Evolutionary conservation across 2,888 invertebrate species (phyloP), one percentile per base, ranked within the genome.

Genomic region (Vanessa cardui): DNA sequence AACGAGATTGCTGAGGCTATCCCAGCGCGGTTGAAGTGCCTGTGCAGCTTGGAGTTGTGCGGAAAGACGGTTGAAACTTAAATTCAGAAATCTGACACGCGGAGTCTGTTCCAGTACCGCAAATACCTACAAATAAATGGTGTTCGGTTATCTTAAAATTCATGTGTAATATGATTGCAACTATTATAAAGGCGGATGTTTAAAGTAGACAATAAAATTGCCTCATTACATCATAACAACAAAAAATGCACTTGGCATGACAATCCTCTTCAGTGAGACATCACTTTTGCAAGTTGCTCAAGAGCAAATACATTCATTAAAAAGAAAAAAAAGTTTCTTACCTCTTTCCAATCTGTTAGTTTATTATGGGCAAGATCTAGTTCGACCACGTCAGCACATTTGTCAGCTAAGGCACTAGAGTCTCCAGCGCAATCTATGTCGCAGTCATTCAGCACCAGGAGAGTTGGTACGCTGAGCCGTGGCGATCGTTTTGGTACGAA

Each of bases 281-380:
- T 6, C 16, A 31, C 31, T 16, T 31, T 15, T 31, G n/a, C n/a
- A 46, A 3, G n/a, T 50, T 49, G 2, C 49, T 20, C 47, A 44
- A n/a, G 31, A n/a, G 20, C 20, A 56, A 18, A 21, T 26, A 16
- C 15, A 31, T 54, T 12, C 45, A 31, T 54, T 12, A 52, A 18
- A 8, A 15, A 18, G 15, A n/a, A 45, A 16, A 18, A 56, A 66
- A 31, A 39, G 47, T n/a, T n/a, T 8, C 82, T 87, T 89, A 97
- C 97, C 94, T 99, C 98, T 76, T 95, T 94, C 98, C 98, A 98
- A 80, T 97, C 95, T 70, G 95, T 95, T 26, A 99, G 94, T 84
- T 96, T 96, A 88, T 99, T 99, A 84, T 98, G 97, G 50, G 98
- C 98, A 77, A 99, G 94, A 86, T 99, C 99, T 76, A 99, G 94